Evolutionary conservation across 2,888 invertebrate genomes (phyloP).

Genomic region (Amphimallon solstitiale): DNA sequence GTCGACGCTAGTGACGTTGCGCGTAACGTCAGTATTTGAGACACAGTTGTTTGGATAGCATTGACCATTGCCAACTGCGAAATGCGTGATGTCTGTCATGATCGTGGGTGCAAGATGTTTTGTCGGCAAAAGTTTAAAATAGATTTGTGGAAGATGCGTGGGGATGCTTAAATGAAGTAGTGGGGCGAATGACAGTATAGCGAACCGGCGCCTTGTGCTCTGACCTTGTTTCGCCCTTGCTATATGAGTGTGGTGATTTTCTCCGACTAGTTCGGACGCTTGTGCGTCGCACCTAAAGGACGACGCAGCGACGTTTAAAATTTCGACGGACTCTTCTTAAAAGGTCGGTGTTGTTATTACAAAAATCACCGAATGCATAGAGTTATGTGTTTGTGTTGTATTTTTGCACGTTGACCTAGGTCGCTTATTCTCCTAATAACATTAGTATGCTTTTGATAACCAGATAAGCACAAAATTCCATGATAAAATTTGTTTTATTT

Average conservation of each 20-base stretch:
- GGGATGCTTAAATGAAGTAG: constrained; percentile 60
- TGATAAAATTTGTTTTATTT: not conserved
- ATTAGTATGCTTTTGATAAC: constrained; percentile 7
- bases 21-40: constrained; percentile 14
- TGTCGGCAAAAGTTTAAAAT: constrained; percentile 3
- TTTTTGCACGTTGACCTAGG: constrained; percentile 35
- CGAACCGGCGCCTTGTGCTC: constrained; percentile 61
- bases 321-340: constrained; percentile 20
- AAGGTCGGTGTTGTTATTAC: constrained; percentile 18
- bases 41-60: constrained; percentile 14
- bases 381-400: constrained; percentile 13
- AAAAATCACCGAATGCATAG: too few species aligned
- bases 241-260: constrained; percentile 56
- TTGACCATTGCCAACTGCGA: constrained; percentile 34
- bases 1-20: constrained; percentile 4
- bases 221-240: constrained; percentile 63
- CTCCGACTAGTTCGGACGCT: constrained; percentile 53
- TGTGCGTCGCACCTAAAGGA: constrained; percentile 42
- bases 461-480: constrained; percentile 11
- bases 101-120: constrained; percentile 19
- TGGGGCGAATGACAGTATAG: constrained; percentile 55
- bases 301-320: constrained; percentile 44
- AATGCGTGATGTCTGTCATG: constrained; percentile 27
- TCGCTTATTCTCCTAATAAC: constrained; percentile 22
- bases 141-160: constrained; percentile 51